Evolutionary conservation across 1,140 invertebrate species (phyloP), one percentile per base, ranked within the genome.

Genomic region (Rhopalosiphum padi): DNA sequence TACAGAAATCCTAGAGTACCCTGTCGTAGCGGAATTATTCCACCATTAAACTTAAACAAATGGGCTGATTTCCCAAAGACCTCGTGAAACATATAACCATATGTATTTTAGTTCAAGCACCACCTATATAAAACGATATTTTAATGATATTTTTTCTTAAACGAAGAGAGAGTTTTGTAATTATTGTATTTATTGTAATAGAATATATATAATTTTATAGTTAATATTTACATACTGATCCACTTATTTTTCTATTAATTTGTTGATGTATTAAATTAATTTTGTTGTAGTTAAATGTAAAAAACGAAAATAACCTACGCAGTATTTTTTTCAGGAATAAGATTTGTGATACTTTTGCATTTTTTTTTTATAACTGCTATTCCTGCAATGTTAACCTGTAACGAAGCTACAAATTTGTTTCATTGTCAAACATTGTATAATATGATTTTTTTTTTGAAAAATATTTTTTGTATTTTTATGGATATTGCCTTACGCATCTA

Each of bases 1-100:
- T 51, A 51, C 1, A 98, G 98, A 94, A 98, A 98, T 95, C 98
- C 98, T 25, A 96, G 98, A 94, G 98, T 98, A 93, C 97, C 98
- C 21, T 98, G 98, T 95, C 96, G 97, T 95, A 98, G 97, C 95
- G 97, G 98, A 91, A 96, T 98, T 53, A 96, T 99, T 93, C 98
- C 98, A n/a, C 96, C 97, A 93, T 97, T 98, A 94, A 98, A 99
- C 95, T 96, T 98, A 94, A 97, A 96, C 94, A 98, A 98, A 95
- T 99, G 98, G 98, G 97, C 97, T 18, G 97, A 98, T 68, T 95
- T 88, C 46, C 87, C 87, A 51, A 88, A 7, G 48, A 51, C 48
- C 15, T 88, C 87, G 9, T 86, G 3, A 77, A 77, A 77, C 5
- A 77, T n/a, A 15, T 18, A 51, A 51, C 15, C 48, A 51, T 87